These are phyloP conservation scores for Yoshiicerus persimilis DNA, from an alignment of 1,140 invertebrate genomes.

Conservation along the genomic window DNA sequence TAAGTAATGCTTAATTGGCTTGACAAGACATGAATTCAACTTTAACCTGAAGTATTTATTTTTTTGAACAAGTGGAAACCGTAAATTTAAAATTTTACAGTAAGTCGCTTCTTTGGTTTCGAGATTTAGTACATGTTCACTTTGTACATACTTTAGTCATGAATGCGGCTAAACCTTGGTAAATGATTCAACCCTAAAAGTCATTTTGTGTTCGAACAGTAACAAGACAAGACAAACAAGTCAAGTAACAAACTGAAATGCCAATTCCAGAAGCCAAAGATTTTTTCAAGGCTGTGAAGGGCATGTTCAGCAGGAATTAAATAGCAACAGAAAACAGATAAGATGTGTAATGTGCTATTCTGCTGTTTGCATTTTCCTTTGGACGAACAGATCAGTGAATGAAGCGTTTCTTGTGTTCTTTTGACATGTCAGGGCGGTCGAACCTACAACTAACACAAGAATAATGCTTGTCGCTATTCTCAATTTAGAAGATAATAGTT, in stretches of 20 bases:
- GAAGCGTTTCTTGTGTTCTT: background rate
- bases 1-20: background rate
- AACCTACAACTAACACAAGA: background rate
- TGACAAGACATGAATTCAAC: background rate
- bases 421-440: background rate
- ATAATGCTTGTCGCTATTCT: background rate
- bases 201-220: background rate
- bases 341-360: background rate
- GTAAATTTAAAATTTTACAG: background rate
- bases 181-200: slow-evolving; percentile 3
- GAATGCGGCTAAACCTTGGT: background rate
- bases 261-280: background rate
- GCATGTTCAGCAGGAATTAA: background rate
- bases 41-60: background rate
- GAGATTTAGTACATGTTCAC: background rate
- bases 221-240: background rate
- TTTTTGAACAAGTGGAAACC: background rate
- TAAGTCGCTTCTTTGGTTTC: background rate
- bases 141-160: background rate
- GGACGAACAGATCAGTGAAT: background rate
- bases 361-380: background rate
- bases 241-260: background rate
- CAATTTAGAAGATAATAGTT: background rate
- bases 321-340: background rate
- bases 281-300: background rate